Base-by-base conservation (phyloP, 2,797 vertebrate genomes). In the Setipinna tenuifilis region DNA sequence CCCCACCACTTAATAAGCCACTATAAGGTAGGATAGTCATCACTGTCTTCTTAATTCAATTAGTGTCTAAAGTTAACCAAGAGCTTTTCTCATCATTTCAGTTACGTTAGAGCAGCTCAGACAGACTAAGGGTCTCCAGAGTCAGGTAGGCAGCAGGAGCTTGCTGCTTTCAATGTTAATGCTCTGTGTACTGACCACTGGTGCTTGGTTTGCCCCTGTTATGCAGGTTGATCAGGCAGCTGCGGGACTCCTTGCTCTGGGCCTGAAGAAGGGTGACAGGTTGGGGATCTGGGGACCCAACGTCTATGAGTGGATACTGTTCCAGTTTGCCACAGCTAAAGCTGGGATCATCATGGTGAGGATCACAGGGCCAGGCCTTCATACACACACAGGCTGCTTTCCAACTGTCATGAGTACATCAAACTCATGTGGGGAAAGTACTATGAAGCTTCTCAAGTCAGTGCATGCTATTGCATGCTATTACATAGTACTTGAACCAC, bases 281-380 rank as follows among this genome's bases (percentile, higher is more conserved):
- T 93, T 98, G 16, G 98, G 96, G 25, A 94, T 99, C 89, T 99
- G 97, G 97, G 96, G 95, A n/a, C 97, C 97, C 61, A 99, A 98
- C 87, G 95, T 83, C 5, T 98, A 97, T 0, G 96, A 97, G 3
- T 98, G 98, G 97, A 94, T 97, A 87, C 94, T 99, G 46, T 95
- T 97, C 89, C 97, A 98, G 90, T 95, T 96, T 90, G 97, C 98
- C 31, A 93, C 97, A 0, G 97, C 97, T 78, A 96, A 97, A 87
- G 96, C 96, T 50, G 97, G 97, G 89, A 97, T 99, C 78, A 94
- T 98, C 88, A 89, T 97, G 96, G 97, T 99, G 87, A 94, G 97
- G 92, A 35, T 50, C 31, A 19, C 35, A 21, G 31, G 19, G 14
- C 16, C 35, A 21, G 5, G 17, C 71, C 16, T 19, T 31, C 41